These are phyloP conservation scores for Cephonodes hylas DNA, from an alignment of 2,888 invertebrate species.

Conservation along the genomic window DNA sequence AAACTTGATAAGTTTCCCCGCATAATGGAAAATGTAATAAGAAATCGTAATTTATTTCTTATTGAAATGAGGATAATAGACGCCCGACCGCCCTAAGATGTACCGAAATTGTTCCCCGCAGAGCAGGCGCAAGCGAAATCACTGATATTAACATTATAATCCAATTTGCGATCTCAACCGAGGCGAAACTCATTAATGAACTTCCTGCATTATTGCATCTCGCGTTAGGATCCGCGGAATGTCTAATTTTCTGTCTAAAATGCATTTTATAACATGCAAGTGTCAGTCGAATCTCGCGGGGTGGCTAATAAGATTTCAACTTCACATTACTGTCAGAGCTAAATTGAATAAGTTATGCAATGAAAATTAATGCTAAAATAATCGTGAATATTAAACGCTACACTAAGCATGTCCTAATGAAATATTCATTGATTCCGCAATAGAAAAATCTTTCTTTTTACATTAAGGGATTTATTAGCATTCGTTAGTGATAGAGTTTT, in stretches of 20 bases:
- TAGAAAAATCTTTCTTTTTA: background rate
- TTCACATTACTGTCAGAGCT: conserved; percentile 56
- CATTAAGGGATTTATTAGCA: background rate
- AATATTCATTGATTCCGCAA: background rate
- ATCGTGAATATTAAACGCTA: conserved; percentile 16
- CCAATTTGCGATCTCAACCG: conserved; percentile 69
- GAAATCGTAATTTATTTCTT: conserved; percentile 80
- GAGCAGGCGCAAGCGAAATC: conserved; percentile 49
- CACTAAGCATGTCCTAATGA: background rate
- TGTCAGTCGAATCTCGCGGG: conserved; percentile 45
- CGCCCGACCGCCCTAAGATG: conserved; percentile 63
- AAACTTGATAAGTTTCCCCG: conserved; percentile 71
- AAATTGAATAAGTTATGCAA: conserved; percentile 53
- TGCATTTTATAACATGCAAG: conserved; percentile 59
- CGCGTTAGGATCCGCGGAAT: conserved; percentile 48
- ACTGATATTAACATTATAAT: conserved; percentile 77
- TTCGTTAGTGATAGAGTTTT: background rate
- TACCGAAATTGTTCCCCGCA: conserved; percentile 64
- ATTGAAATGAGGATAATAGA: conserved; percentile 79
- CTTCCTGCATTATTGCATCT: conserved; percentile 73
- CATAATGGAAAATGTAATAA: conserved; percentile 78
- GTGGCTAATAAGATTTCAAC: conserved; percentile 56
- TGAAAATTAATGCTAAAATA: conserved; percentile 27
- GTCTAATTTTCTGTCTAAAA: conserved; percentile 49
- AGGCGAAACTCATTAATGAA: conserved; percentile 75